Conservation (phyloP, 35 echinoderm and acorn worm genomes). For the Anneissia japonica region DNA sequence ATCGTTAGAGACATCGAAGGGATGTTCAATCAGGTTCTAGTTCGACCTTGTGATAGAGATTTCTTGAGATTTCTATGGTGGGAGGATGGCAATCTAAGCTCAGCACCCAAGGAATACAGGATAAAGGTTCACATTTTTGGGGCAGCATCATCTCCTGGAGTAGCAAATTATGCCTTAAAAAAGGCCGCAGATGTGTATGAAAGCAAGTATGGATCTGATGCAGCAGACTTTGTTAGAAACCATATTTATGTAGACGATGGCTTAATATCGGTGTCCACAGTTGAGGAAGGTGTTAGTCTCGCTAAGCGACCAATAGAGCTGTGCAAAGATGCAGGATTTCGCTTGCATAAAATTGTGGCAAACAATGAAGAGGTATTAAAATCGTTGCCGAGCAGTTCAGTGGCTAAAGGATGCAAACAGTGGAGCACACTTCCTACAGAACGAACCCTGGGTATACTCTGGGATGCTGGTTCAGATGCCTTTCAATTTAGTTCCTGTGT, state of each 20-base stretch:
- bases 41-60: slow-evolving; percentile 8
- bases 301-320: neutral
- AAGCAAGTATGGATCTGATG: neutral
- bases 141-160: neutral
- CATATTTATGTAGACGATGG: slow-evolving; percentile 72
- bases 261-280: slow-evolving; percentile 36
- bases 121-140: slow-evolving; percentile 31
- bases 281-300: slow-evolving; percentile 17
- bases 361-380: slow-evolving; percentile 32
- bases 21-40: slow-evolving; percentile 25
- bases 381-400: neutral
- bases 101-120: slow-evolving; percentile 12
- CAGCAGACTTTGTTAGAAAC: neutral
- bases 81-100: slow-evolving; percentile 12
- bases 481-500: slow-evolving; percentile 23
- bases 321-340: slow-evolving; percentile 29
- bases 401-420: slow-evolving; percentile 6
- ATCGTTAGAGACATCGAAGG: slow-evolving; percentile 31
- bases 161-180: neutral
- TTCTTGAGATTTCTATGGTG: slow-evolving; percentile 40
- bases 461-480: slow-evolving; percentile 31
- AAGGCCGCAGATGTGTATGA: neutral
- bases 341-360: slow-evolving; percentile 44
- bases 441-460: slow-evolving; percentile 42
- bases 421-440: slow-evolving; percentile 28